Evolutionary conservation across 1,140 invertebrate genomes (phyloP), one percentile per base, ranked within the genome.

Genomic region (Bombus cullumanus): DNA sequence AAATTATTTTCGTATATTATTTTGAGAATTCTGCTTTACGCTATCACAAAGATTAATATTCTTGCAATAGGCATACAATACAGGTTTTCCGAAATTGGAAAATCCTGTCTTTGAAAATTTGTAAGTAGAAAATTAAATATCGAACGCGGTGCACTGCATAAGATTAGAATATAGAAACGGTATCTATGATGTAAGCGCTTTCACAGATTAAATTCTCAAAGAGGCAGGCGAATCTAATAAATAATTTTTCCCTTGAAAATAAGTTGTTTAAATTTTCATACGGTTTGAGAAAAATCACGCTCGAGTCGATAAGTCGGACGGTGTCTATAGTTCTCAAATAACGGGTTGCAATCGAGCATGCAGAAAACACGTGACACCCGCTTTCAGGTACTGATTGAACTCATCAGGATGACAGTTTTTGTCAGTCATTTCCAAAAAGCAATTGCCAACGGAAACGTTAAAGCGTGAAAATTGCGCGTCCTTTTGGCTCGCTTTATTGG

Each of bases 401-500:
- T 82, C 87, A 79, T 88, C 86, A 75, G 87, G 34, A 86, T 83
- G 88, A 85, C 87, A 74, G 78, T 37, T 73, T 53, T 76, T 89
- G 78, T 39, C 22, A 71, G 85, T 85, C 89, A 89, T 90, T 90
- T 83, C 82, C 77, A 81, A 90, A 89, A 87, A 90, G 82, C 83
- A 90, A 90, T 88, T 88, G 88, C 86, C 66, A 66, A 37, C 73
- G 79, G 59, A 69, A 85, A 90, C 83, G 89, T 82, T 90, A 90
- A 90, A 90, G 82, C 88, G 88, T 73, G 89, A 90, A 90, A 88
- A 90, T 90, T 90, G 89, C 88, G 71, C 77, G 76, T 81, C 86
- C 64, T 68, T 57, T 81, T 22, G 76, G 53, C 62, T 66, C 47
- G n/a, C 64, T 87, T 87, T 84, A 84, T 87, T 75, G 86, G 66